These are phyloP conservation scores for Drosophila albomicans DNA, from an alignment of 1,140 invertebrate species.

Conservation along the genomic window DNA sequence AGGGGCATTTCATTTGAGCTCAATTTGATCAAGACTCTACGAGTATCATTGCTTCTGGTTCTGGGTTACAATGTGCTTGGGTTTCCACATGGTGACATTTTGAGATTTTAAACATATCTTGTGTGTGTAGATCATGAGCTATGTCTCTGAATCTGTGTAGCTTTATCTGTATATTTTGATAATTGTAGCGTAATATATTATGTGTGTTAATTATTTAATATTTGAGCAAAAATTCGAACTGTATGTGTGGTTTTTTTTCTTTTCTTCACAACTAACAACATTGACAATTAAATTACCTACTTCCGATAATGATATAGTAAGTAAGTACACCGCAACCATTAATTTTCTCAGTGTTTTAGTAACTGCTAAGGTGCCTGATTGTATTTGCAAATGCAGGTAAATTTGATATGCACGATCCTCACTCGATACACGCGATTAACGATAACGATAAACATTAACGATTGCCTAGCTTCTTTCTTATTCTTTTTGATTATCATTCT, in stretches of 20 bases:
- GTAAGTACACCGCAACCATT: slow-evolving; percentile 5
- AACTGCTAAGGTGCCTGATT: slow-evolving; percentile 53
- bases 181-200: slow-evolving; percentile 42
- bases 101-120: slow-evolving; percentile 2
- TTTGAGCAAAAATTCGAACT: slow-evolving; percentile 81
- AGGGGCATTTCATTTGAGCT: slow-evolving; percentile 65
- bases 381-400: slow-evolving; percentile 35
- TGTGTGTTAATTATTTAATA: slow-evolving; percentile 50
- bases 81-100: slow-evolving; percentile 15
- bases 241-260: slow-evolving; percentile 49
- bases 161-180: slow-evolving; percentile 22
- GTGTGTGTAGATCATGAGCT: slow-evolving; percentile 39
- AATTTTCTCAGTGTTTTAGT: slow-evolving; percentile 2
- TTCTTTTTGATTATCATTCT: slow-evolving; percentile 4
- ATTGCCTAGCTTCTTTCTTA: no score
- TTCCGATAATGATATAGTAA: slow-evolving; percentile 35
- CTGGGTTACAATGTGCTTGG: slow-evolving; percentile 27
- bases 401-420: slow-evolving; percentile 53
- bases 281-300: slow-evolving; percentile 41
- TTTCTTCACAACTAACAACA: slow-evolving; percentile 72
- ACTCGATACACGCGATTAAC: neutral
- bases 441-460: neutral
- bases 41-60: slow-evolving; percentile 38
- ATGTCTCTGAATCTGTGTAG: slow-evolving; percentile 23
- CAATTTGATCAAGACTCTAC: slow-evolving; percentile 12